Base-by-base conservation (phyloP, 2,797 vertebrate species). In the Florisuga fusca region DNA sequence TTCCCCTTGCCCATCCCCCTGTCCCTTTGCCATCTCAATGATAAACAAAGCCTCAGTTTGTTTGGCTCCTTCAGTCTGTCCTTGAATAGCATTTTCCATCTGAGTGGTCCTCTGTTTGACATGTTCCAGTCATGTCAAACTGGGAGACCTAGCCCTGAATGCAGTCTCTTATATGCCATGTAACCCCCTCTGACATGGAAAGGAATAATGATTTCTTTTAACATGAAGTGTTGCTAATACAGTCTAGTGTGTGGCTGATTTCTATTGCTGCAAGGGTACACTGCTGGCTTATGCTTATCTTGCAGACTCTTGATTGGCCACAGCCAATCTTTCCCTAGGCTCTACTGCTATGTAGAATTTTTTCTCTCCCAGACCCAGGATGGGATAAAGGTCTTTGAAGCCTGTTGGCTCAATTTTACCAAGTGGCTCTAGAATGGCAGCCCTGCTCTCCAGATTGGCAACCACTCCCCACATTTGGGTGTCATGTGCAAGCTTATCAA, bases 131-230 rank as follows among this genome's bases (percentile, higher is more conserved):
- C 84, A n/a, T n/a, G n/a, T n/a, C n/a, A n/a, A n/a, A 13, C 14
- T 38, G 19, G 23, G 19, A 18, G 3, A 3, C 6, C 48, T 59
- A 76, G 1, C 2, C 14, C 36, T n/a, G 25, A 22, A 50, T 2
- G 1, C 34, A 66, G 23, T 17, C 36, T 64, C 50, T 68, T 26
- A 43, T 5, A 36, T 0, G 0, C 46, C 83, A 21, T 0, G 0
- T 58, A 74, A 75, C 8, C 10, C 9, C 10, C 23, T 66, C 48
- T 50, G 66, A 78, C 84, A 84, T 8, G 14, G 54, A 81, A 74
- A 45, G 27, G 31, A 53, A 57, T 34, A 53, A 57, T 33, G 75
- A 68, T 78, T 77, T 89, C 46, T 72, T 15, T 69, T 73, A 58
- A 81, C 0, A 0, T 27, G 43, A 16, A 25, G 31, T 69, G 46